Base-by-base conservation (phyloP, 2,797 vertebrate genomes). In the Rhinogobio ventralis region DNA sequence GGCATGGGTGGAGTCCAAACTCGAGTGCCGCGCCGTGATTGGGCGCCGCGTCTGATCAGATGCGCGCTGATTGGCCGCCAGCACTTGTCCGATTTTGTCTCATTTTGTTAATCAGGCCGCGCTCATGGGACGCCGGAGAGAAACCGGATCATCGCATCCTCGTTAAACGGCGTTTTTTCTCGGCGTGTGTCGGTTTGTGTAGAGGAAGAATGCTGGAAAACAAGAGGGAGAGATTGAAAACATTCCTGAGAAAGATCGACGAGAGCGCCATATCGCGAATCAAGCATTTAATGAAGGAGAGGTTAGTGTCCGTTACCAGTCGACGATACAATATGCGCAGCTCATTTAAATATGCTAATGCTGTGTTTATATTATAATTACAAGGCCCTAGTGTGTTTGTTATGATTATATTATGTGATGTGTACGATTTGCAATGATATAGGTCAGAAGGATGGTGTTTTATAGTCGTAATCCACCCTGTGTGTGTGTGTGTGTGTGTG, bases 251-350 rank as follows among this genome's bases (percentile, higher is more conserved):
- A 85, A 96, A 95, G 90, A 95, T 96, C 76, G 95, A 96, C 90
- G 94, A 95, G 81, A 96, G 95, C 91, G 94, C 95, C 79, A 95
- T 95, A 14, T 91, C 94, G 86, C 91, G 91, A 90, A 92, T 96
- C 89, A 96, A 96, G 89, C 94, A 95, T 88, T 94, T 96, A 90
- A 96, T 96, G 95, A 95, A 93, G 79, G 95, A 96, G 89, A 95
- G 95, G 95, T 96, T 86, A 93, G 88, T 51, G 71, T 82, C 90
- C 91, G 93, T 87, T 93, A 91, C 90, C 60, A 46, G 68, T 23
- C 20, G 17, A 30, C 82, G 4, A 39, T 13, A 14, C 7, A 8
- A 5, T 0, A 53, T 28, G n/a, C 72, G 60, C 23, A 15, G 30
- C 46, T 39, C n/a, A 55, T 83, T 67, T 20, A 42, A 25, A 83